phyloP scores from a whole-genome alignment of 23 tunicate species.

The Ascidia mentula region DNA sequence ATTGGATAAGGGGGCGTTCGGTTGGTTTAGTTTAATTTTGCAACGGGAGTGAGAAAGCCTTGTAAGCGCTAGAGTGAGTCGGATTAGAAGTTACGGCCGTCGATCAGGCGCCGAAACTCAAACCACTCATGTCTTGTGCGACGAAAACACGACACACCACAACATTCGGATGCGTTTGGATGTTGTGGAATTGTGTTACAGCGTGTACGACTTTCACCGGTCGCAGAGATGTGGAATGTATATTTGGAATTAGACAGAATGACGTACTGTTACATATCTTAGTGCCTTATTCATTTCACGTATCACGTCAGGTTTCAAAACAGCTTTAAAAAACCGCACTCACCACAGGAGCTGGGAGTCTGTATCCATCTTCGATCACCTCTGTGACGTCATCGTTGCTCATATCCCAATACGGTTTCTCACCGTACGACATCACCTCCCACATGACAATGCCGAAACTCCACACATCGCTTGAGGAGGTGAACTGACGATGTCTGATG shows the following conservation, averaged over 20 bases:
- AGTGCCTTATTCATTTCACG: no score
- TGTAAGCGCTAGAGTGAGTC: not conserved
- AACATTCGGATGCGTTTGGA: no score
- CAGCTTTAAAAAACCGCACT: not conserved
- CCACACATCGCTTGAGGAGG: conserved; percentile 64
- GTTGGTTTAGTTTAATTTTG: no score
- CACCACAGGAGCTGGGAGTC: conserved; percentile 50
- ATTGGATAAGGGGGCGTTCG: not conserved
- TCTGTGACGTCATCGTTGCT: conserved; percentile 61
- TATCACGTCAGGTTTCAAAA: not conserved
- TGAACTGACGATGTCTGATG: conserved; percentile 32
- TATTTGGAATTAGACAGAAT: no score
- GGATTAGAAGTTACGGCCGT: not conserved
- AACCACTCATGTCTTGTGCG: not conserved
- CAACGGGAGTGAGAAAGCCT: not conserved
- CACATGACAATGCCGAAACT: conserved; percentile 88
- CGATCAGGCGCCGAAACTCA: not conserved
- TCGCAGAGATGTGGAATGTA: no score
- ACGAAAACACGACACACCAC: not conserved
- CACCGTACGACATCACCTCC: conserved; percentile 99
- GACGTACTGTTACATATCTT: no score
- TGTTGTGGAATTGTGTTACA: no score
- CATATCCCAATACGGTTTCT: conserved; percentile 99
- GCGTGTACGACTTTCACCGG: no score
- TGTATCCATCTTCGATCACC: conserved; percentile 46